Conservation (phyloP, 2,797 vertebrate genomes). For the Etheostoma nigrum region DNA sequence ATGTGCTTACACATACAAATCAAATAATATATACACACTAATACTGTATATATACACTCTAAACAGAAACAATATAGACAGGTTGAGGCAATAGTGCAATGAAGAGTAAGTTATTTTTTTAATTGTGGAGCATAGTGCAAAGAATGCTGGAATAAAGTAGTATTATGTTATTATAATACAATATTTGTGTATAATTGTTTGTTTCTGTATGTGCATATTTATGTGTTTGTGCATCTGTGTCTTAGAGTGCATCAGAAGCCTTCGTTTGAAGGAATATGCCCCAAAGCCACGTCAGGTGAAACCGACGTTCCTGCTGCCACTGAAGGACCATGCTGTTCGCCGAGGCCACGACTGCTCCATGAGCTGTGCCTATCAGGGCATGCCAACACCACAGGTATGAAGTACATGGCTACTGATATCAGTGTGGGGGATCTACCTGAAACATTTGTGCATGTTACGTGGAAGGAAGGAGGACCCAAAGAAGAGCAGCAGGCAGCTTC, state of each 20-base stretch:
- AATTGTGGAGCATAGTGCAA: too few relatives aligned
- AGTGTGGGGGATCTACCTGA: background rate
- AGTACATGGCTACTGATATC: background rate
- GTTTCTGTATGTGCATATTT: background rate
- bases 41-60: too few relatives aligned
- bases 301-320: constrained; percentile 70
- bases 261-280: constrained; percentile 60
- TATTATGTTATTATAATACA: too few relatives aligned
- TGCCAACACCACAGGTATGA: constrained; percentile 58
- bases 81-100: too few relatives aligned
- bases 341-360: constrained; percentile 71
- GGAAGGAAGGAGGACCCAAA: too few relatives aligned
- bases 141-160: too few relatives aligned
- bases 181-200: background rate
- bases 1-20: too few relatives aligned
- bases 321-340: constrained; percentile 73
- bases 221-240: background rate
- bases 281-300: constrained; percentile 62
- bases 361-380: constrained; percentile 81
- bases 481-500: too few relatives aligned
- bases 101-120: too few relatives aligned
- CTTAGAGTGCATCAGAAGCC: constrained; percentile 55
- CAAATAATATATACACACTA: too few relatives aligned
- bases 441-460: background rate
- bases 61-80: too few relatives aligned